Base-by-base conservation (phyloP, 1,140 invertebrate genomes). In the Rhopalosiphum padi region DNA sequence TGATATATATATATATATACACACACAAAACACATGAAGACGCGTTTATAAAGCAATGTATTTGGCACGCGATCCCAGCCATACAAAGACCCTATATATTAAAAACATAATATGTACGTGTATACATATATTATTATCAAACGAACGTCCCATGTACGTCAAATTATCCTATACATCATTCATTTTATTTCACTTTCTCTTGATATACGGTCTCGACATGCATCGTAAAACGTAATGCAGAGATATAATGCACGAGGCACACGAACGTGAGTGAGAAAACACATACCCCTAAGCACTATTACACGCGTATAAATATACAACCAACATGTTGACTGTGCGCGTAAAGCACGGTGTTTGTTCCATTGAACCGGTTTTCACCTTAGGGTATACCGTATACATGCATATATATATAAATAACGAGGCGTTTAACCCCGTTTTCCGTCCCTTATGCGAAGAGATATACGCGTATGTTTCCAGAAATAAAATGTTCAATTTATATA, bases 361-460 rank as follows among this genome's bases (percentile, higher is more conserved):
- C 91, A 93, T 93, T 85, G 91, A 93, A 93, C 91, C 91, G 77
- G 91, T 93, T 93, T 93, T 82, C 82, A 86, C 82, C 91, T 86
- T 25, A 51, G 43, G 46, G 91, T 83, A 46, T 18, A n/a, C 6
- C 18, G 23, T 89, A 41, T 86, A 46, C 41, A 46, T 21, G 30
- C 41, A 41, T 30, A 6, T 60, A 60, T 68, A 77, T 92, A 93
- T 86, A 93, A 55, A 93, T 93, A 93, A 93, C 91, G 82, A 93
- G 91, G 82, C 82, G 82, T 93, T 93, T 93, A 93, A 93, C 91
- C 91, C 91, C 91, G 41, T 93, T 93, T 92, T 93, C 48, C 30
- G 53, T 46, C n/a, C 90, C 68, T 91, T 82, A 7, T 11, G 15
- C 8, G 77, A 51, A 7, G 3, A 21, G 37, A 83, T 25, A 35